Evolutionary conservation across 2,888 invertebrate species (phyloP).

Genomic region (Harpalus rufipes): DNA sequence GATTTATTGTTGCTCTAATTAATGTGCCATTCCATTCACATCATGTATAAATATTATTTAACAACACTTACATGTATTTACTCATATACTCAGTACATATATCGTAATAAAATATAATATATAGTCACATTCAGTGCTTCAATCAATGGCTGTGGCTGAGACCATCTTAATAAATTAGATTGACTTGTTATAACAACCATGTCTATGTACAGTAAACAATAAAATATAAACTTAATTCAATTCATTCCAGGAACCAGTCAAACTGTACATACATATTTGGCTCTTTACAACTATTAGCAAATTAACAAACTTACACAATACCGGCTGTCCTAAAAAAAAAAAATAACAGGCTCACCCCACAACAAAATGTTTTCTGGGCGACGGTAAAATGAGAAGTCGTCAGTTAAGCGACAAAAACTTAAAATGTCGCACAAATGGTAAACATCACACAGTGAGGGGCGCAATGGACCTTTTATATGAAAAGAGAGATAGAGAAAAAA

Average conservation of each 20-base stretch:
- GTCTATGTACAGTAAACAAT: background rate
- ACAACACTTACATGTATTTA: slow-evolving; percentile 47
- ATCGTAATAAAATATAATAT: slow-evolving; percentile 66
- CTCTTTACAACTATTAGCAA: too few species aligned
- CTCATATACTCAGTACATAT: too few species aligned
- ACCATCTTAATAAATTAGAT: slow-evolving; percentile 55
- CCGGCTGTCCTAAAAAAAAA: too few species aligned
- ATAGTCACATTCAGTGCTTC: slow-evolving; percentile 65
- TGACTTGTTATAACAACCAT: slow-evolving; percentile 5
- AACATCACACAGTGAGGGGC: too few species aligned
- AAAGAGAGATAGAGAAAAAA: too few species aligned
- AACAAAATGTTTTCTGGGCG: too few species aligned
- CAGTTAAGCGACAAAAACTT: background rate
- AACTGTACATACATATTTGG: too few species aligned
- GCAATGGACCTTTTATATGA: too few species aligned
- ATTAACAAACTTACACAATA: too few species aligned
- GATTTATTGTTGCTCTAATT: background rate
- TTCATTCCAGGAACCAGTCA: too few species aligned
- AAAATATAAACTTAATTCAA: background rate
- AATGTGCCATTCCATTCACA: background rate
- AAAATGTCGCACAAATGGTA: background rate
- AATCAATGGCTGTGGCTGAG: slow-evolving; percentile 52
- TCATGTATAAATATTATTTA: slow-evolving; percentile 60
- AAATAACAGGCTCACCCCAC: too few species aligned
- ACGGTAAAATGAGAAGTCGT: background rate